Evolutionary conservation across 2,888 invertebrate species (phyloP), one percentile per base, ranked within the genome.

Genomic region (Erannis defoliaria): DNA sequence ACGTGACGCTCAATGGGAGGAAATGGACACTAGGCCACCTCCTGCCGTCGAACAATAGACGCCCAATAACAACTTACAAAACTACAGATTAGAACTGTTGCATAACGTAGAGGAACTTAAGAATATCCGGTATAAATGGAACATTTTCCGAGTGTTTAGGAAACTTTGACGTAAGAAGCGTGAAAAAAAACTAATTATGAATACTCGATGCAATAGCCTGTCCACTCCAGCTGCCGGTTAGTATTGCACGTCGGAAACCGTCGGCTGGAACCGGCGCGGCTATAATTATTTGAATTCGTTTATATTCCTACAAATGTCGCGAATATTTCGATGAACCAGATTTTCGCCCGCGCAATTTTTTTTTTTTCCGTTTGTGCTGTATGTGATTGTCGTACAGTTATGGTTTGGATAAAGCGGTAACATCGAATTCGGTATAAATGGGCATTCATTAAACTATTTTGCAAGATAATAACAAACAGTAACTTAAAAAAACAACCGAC

Each of bases 21-120:
- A 73, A 73, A 62, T 55, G 62, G 40, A 59, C 68, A 63, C 68
- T 68, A 64, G 56, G n/a, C 46, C 55, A 35, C 49, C 29, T 29
- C 42, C 42, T 31, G 40, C 31, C 37, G 42, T 10, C 16, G 38
- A 55, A 69, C 69, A 69, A 69, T 69, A 18, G 42, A 21, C 31
- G 8, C 55, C 26, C 40, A 2, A 19, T 23, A n/a, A 29, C 12
- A n/a, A 29, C 59, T 60, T 60, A 42, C 60, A 54, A 60, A 49
- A 55, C 43, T 33, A 40, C 14, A 18, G n/a, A 5, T 16, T 23
- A 29, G 23, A 40, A 54, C 31, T 14, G 31, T 51, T 51, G 31
- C 45, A 29, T 38, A 26, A 45, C 19, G 12, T 48, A 10, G 14
- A 3, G 21, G 2, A 6, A 9, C 1, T 1, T 10, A 26, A 8